These are phyloP conservation scores for Drosophila rubida DNA, from an alignment of 2,888 invertebrate species.

Conservation along the genomic window DNA sequence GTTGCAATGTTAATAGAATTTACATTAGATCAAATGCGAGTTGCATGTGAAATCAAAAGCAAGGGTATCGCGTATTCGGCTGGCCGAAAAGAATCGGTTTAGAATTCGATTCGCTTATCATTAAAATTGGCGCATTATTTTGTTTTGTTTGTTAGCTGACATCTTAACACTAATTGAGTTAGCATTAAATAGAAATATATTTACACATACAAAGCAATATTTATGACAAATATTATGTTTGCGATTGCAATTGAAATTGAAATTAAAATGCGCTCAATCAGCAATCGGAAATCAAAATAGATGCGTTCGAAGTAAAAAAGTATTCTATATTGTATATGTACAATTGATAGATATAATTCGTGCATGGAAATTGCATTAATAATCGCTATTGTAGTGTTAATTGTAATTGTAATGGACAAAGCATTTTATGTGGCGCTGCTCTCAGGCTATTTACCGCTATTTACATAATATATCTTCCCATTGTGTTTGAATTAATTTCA, in stretches of 20 bases:
- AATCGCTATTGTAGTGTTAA: constrained; percentile 15
- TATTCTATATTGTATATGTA: background rate
- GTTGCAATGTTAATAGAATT: background rate
- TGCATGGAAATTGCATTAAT: constrained; percentile 34
- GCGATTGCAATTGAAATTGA: constrained; percentile 34
- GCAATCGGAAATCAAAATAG: constrained; percentile 36
- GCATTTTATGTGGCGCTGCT: constrained; percentile 54
- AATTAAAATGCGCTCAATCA: constrained; percentile 29
- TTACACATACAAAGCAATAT: constrained; percentile 53
- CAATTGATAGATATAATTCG: constrained; percentile 11
- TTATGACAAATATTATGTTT: constrained; percentile 40
- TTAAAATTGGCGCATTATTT: constrained; percentile 67
- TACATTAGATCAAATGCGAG: background rate
- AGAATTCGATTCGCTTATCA: constrained; percentile 52
- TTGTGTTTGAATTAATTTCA: constrained; percentile 41
- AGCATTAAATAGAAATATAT: constrained; percentile 57
- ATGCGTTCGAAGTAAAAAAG: background rate
- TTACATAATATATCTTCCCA: constrained; percentile 45
- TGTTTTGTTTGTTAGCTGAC: constrained; percentile 43
- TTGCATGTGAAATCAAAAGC: background rate
- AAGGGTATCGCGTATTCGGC: constrained; percentile 9
- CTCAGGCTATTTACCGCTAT: constrained; percentile 59
- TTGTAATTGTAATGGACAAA: constrained; percentile 43
- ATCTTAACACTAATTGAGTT: constrained; percentile 70
- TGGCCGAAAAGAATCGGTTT: constrained; percentile 11